A percentile compares a stretch with the other conserved stretches of the same genome.
These are phyloP conservation scores for Meandrina meandrites DNA, from an alignment of 92 coral and sea anemone species.

Conservation along the genomic window DNA sequence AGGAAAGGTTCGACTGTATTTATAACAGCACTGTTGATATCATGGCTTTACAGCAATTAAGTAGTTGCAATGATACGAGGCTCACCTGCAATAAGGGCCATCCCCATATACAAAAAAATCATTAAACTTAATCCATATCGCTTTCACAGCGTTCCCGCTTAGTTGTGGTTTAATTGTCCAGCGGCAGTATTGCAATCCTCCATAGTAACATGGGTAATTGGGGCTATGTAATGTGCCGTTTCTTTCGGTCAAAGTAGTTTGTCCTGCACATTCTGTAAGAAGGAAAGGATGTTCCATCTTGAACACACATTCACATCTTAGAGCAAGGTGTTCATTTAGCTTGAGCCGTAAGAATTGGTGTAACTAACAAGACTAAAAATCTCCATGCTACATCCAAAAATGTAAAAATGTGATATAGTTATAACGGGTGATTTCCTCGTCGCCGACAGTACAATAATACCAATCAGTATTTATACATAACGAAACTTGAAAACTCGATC, in stretches of 20 bases:
- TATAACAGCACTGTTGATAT: no score
- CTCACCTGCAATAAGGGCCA: slow-evolving; percentile 3
- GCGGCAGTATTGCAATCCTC: background rate
- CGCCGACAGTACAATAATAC: no score
- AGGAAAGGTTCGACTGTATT: no score
- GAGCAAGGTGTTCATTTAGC: background rate
- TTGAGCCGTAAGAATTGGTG: no score
- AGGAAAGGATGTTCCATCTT: background rate
- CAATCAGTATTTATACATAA: no score
- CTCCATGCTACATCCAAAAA: no score
- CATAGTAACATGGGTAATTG: background rate
- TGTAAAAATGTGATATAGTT: no score
- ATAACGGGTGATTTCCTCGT: no score
- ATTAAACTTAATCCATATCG: slow-evolving; percentile 11
- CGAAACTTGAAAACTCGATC: no score
- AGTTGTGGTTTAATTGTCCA: slow-evolving; percentile 16
- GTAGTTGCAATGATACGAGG: background rate
- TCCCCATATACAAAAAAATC: background rate
- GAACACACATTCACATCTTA: background rate
- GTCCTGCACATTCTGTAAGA: background rate
- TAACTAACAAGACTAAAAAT: no score
- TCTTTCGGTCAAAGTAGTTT: background rate
- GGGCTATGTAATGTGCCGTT: slow-evolving; percentile 12
- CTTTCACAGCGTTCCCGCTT: background rate
- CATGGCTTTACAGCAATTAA: no score